Conservation (phyloP, 2,888 invertebrate genomes). For the Pseudanteris insignis region DNA sequence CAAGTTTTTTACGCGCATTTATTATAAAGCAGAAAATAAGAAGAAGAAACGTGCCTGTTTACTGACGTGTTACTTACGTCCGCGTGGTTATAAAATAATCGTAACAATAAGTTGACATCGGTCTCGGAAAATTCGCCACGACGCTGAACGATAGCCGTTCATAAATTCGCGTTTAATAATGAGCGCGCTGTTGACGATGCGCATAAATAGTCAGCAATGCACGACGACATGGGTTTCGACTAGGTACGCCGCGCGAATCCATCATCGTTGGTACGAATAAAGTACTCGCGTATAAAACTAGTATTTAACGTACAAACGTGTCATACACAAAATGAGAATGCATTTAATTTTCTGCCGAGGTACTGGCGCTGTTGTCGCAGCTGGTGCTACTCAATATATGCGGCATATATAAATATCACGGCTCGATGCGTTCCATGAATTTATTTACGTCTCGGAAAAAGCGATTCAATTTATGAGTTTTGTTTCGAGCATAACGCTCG, state of each 20-base stretch:
- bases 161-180: constrained; percentile 13
- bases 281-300: constrained; percentile 24
- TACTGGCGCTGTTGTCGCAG: constrained; percentile 51
- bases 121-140: too few species aligned
- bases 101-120: too few species aligned
- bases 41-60: too few species aligned
- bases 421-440: constrained; percentile 18
- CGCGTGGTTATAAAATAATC: too few species aligned
- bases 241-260: constrained; percentile 20
- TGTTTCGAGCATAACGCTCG: constrained; percentile 8
- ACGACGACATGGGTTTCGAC: constrained; percentile 18
- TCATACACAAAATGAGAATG: constrained; percentile 35
- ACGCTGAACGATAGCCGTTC: too few species aligned
- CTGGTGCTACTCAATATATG: constrained; percentile 40
- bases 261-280: constrained; percentile 4
- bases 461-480: constrained; percentile 35
- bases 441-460: constrained; percentile 15
- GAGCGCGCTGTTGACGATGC: constrained; percentile 5
- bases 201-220: constrained; percentile 13
- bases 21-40: too few species aligned
- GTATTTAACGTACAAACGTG: constrained; percentile 33
- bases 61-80: too few species aligned
- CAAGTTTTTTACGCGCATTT: too few species aligned
- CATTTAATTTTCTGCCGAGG: constrained; percentile 47
- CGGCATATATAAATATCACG: constrained; percentile 32